Evolutionary conservation across 2,888 invertebrate species (phyloP).

Genomic region (Globia sparganii): DNA sequence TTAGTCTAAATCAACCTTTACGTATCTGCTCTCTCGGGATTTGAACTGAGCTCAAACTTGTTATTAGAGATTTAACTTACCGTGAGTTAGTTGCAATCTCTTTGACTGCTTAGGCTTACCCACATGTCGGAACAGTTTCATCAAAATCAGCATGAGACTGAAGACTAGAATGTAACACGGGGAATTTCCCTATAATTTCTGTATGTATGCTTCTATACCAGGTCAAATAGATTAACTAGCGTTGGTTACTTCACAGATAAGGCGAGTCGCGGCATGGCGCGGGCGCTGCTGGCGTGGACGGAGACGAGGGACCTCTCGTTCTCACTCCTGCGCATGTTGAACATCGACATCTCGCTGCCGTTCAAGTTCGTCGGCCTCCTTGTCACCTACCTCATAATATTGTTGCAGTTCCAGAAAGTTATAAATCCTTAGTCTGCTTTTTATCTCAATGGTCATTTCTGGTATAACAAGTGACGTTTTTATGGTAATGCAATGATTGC

Average conservation of each 20-base stretch:
- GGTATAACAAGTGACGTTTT: neutral
- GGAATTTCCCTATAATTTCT: neutral
- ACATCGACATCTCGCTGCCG: conserved; percentile 82
- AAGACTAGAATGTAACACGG: neutral
- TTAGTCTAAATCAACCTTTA: neutral
- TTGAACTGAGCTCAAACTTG: conserved; percentile 35
- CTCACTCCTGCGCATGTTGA: conserved; percentile 81
- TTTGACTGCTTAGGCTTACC: conserved; percentile 10
- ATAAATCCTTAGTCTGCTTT: conserved; percentile 65
- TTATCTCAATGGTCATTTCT: too few species aligned
- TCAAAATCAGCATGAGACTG: neutral
- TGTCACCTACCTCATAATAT: conserved; percentile 82
- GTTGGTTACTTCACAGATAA: conserved; percentile 76
- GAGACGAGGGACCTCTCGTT: conserved; percentile 82
- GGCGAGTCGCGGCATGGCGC: conserved; percentile 76
- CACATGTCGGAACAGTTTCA: neutral
- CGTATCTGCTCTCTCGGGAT: conserved; percentile 13
- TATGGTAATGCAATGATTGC: conserved; percentile 2
- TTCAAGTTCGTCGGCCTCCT: conserved; percentile 82
- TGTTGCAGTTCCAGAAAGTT: conserved; percentile 83
- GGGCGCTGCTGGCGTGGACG: conserved; percentile 80
- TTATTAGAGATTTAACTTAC: conserved; percentile 29
- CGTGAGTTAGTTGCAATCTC: conserved; percentile 18
- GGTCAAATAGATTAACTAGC: neutral
- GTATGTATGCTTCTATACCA: neutral